phyloP scores from a whole-genome alignment of 1,140 invertebrate species.

The Chironomus striatipennis region DNA sequence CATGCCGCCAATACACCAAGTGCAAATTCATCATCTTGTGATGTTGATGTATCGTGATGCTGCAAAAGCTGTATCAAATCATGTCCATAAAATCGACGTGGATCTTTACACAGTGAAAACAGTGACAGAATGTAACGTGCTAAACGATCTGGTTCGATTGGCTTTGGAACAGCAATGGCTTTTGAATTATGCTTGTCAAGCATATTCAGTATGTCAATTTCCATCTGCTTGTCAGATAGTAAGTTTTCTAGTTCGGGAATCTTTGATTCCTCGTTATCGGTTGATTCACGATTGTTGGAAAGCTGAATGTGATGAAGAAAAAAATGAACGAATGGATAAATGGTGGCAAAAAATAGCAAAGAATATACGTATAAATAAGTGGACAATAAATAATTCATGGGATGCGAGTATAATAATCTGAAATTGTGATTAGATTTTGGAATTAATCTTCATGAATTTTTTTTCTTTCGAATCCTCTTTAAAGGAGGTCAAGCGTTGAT shows the following conservation, averaged over 20 bases:
- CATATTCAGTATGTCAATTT: constrained; percentile 69
- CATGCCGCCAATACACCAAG: constrained; percentile 59
- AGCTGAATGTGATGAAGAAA: constrained; percentile 26
- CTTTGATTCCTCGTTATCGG: constrained; percentile 39
- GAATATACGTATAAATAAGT: too few relatives aligned
- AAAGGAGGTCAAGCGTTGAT: too few relatives aligned
- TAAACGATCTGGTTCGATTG: constrained; percentile 60
- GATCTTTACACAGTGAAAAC: constrained; percentile 69
- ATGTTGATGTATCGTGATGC: constrained; percentile 57
- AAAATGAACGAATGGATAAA: not conserved
- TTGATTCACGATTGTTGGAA: constrained; percentile 40
- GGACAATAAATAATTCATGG: not conserved
- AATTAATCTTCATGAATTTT: not conserved
- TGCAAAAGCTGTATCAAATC: constrained; percentile 64
- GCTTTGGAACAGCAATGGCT: constrained; percentile 40
- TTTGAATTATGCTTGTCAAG: constrained; percentile 45
- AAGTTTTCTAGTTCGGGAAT: constrained; percentile 55
- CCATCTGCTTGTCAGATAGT: constrained; percentile 71
- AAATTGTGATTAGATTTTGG: not conserved
- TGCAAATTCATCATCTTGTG: constrained; percentile 59
- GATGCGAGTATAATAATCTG: too few relatives aligned
- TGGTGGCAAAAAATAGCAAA: not conserved
- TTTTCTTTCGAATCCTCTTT: not conserved
- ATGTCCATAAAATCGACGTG: constrained; percentile 70
- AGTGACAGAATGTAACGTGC: constrained; percentile 66